A percentile compares a stretch with the other conserved stretches of the same genome.
Evolutionary conservation across 1,140 invertebrate genomes (phyloP).

Genomic region (Pseudachorutes palmiensis): DNA sequence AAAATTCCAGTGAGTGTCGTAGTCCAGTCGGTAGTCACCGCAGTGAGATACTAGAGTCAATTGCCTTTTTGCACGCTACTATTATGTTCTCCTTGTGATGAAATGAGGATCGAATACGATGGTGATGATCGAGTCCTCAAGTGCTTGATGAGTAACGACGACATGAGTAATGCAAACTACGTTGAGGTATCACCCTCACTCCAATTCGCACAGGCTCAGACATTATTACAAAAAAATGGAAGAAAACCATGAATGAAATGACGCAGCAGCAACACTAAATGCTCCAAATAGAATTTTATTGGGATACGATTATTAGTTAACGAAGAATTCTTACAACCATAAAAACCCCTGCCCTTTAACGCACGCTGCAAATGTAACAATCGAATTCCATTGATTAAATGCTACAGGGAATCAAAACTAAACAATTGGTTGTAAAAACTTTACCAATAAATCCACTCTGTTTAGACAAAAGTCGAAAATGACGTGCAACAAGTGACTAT

Average conservation of each 20-base stretch:
- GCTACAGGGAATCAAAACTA: too few species aligned
- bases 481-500: too few species aligned
- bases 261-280: not conserved
- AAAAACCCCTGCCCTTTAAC: too few species aligned
- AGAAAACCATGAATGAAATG: constrained; percentile 3
- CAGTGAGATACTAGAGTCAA: constrained; percentile 6
- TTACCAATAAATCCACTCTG: too few species aligned
- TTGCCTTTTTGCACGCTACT: not conserved
- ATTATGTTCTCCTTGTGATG: not conserved
- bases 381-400: too few species aligned
- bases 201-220: constrained; percentile 6
- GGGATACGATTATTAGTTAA: not conserved
- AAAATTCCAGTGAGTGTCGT: not conserved
- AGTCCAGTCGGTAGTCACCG: not conserved
- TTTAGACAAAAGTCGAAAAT: too few species aligned
- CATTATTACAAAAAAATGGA: not conserved
- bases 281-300: not conserved
- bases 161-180: constrained; percentile 6
- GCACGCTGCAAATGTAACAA: too few species aligned
- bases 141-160: constrained; percentile 1
- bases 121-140: not conserved
- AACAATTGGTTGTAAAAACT: too few species aligned
- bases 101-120: constrained; percentile 5
- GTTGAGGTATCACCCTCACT: not conserved
- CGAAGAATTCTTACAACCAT: too few species aligned